A percentile compares a stretch with the other conserved stretches of the same genome.
Evolutionary conservation across 2,888 invertebrate species (phyloP).

Genomic region (Microdon myrmicae): DNA sequence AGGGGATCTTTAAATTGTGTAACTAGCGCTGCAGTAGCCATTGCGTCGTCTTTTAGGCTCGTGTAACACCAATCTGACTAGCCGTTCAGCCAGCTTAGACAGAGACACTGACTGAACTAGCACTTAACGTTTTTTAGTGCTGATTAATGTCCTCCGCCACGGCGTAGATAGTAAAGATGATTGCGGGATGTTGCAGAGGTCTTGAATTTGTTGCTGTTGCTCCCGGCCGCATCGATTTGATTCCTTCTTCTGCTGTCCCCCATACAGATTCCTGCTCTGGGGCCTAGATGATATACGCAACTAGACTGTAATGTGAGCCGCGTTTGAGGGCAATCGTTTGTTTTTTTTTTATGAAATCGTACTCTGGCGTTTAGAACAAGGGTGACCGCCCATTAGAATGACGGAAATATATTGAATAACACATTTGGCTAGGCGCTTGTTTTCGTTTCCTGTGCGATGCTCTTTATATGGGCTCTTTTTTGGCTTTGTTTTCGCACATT

Average conservation of each 20-base stretch:
- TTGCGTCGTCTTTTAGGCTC: slow-evolving; percentile 20
- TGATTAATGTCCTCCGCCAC: slow-evolving; percentile 44
- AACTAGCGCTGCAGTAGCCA: slow-evolving; percentile 8
- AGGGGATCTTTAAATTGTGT: slow-evolving; percentile 26
- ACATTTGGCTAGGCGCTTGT: slow-evolving; percentile 14
- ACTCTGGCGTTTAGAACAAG: slow-evolving; percentile 40
- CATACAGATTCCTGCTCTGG: too few relatives aligned
- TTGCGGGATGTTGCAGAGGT: slow-evolving; percentile 30
- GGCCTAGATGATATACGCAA: slow-evolving; percentile 45
- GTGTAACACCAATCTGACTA: slow-evolving; percentile 27
- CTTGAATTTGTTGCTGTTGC: slow-evolving; percentile 21
- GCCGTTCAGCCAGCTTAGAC: background rate
- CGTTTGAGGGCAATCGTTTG: slow-evolving; percentile 6
- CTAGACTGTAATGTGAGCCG: slow-evolving; percentile 23
- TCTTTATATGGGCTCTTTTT: background rate
- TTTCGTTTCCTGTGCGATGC: background rate
- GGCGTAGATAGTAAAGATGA: too few relatives aligned
- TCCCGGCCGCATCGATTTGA: background rate
- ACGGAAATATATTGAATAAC: slow-evolving; percentile 51
- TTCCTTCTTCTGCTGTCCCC: slow-evolving; percentile 3
- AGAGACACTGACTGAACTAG: slow-evolving; percentile 3
- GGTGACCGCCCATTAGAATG: slow-evolving; percentile 53
- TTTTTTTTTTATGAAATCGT: slow-evolving; percentile 46
- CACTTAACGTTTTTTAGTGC: slow-evolving; percentile 37
- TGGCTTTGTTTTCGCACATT: background rate